These are phyloP conservation scores for Taenioides sp. DNA, from an alignment of 2,797 vertebrate species.

Conservation along the genomic window DNA sequence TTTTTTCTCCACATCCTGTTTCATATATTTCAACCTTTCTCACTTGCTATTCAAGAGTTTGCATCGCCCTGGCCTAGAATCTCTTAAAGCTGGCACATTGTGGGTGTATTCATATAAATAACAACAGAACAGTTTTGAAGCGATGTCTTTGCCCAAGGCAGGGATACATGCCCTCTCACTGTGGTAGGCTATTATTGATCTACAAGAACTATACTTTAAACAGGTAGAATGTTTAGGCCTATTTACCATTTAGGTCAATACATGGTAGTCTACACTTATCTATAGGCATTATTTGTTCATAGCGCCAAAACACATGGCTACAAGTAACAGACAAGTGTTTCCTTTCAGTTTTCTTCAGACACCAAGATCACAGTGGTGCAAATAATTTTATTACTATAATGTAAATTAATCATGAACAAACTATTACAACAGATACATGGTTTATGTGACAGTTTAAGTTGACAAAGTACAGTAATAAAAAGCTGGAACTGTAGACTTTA, in stretches of 20 bases:
- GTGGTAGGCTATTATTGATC: slow-evolving; percentile 47
- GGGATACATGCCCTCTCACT: slow-evolving; percentile 36
- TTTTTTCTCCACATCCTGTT: neutral
- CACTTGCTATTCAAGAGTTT: slow-evolving; percentile 3
- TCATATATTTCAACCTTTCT: neutral
- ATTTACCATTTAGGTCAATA: neutral
- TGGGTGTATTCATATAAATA: slow-evolving; percentile 50
- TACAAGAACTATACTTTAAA: slow-evolving; percentile 30
- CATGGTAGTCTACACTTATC: slow-evolving; percentile 46
- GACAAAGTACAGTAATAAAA: slow-evolving; percentile 58
- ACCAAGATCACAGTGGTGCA: slow-evolving; percentile 51
- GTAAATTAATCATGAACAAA: slow-evolving; percentile 49
- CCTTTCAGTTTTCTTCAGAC: slow-evolving; percentile 17
- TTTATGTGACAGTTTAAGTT: slow-evolving; percentile 29
- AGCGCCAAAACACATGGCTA: neutral
- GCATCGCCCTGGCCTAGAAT: slow-evolving; percentile 5
- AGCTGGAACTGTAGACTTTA: slow-evolving; percentile 37
- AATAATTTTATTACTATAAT: slow-evolving; percentile 52
- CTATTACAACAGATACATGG: slow-evolving; percentile 31
- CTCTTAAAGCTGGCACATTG: slow-evolving; percentile 20
- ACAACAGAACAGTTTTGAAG: slow-evolving; percentile 15
- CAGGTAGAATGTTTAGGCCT: slow-evolving; percentile 9
- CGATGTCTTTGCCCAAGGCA: slow-evolving; percentile 44
- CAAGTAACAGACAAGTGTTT: neutral
- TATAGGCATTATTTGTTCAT: neutral